Evolutionary conservation across 2,113 vertebrate genomes (phyloP).

Genomic region (Pogona vitticeps): DNA sequence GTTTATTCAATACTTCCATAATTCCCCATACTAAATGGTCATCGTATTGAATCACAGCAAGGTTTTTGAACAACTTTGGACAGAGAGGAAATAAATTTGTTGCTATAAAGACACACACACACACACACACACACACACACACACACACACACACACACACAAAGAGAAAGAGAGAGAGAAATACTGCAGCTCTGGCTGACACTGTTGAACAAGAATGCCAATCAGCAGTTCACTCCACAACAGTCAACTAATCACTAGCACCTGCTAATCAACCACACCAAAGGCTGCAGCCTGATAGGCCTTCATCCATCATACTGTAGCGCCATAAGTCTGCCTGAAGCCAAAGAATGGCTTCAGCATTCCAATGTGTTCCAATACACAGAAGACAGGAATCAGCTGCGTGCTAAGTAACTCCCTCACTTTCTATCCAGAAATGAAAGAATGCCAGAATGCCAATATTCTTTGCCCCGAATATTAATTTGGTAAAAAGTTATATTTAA

Average conservation of each 20-base stretch:
- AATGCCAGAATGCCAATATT: neutral
- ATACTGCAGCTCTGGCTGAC: neutral
- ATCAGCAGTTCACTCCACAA: conserved; percentile 1
- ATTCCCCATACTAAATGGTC: neutral
- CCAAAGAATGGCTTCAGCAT: neutral
- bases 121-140: too few relatives aligned
- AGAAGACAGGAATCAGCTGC: neutral
- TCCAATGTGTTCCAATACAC: neutral
- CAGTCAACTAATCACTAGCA: conserved; percentile 3
- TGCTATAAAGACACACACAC: neutral
- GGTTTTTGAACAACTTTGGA: neutral
- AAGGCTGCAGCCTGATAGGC: neutral
- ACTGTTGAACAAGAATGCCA: neutral
- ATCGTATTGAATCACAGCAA: neutral
- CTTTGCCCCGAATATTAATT: neutral
- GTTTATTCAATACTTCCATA: neutral
- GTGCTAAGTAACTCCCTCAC: neutral
- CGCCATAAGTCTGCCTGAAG: neutral
- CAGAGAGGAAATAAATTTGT: neutral
- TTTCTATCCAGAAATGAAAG: neutral
- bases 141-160: too few relatives aligned
- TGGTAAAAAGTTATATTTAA: too few relatives aligned
- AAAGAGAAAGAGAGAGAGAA: neutral
- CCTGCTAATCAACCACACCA: conserved; percentile 28
- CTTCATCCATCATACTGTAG: neutral